Base-by-base conservation (phyloP, 2,888 invertebrate species). In the Teleiodes luculella region DNA sequence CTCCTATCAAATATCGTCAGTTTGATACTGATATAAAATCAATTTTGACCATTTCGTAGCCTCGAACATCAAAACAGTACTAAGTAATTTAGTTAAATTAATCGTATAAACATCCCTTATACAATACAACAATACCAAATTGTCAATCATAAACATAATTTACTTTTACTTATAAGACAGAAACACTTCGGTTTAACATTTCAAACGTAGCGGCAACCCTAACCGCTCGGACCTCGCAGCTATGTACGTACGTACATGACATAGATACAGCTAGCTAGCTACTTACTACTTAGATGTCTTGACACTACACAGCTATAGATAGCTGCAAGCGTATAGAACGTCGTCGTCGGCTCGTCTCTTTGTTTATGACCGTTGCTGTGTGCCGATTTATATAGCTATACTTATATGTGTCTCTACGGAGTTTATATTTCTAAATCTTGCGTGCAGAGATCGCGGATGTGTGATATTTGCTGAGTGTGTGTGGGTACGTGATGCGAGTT, bases 311-410 rank as follows among this genome's bases (percentile, higher is more conserved):
- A 43, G 13, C 47, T 33, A 24, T 33, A 31, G 47, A 18, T 18
- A 47, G 24, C 24, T 31, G 31, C 30, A 33, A 0, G 43, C 20
- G 13, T 43, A 43, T 11, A 20, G 20, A 20, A 58, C 47, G 55
- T 50, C 47, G 36, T 37, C 16, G 52, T 50, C 47, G 36, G 45
- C 16, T 48, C 52, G 53, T 48, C 48, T 62, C 60, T 60, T 64
- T 62, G 64, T 62, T 64, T 60, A 59, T 53, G 60, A 58, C 58
- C 35, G 37, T 51, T 16, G 20, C 49, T 49, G 37, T 49, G n/a
- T 48, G 48, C 43, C 20, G 5, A 11, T 31, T 13, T 16, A 31
- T 14, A 16, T 33, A 41, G 46, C 8, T 43, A 24, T 43, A 13
- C 5, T 14, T 37, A 10, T 43, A 43, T 10, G n/a, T 43, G 24